Evolutionary conservation across 2,797 vertebrate genomes (phyloP).

Genomic region (Phylloscopus collybita): DNA sequence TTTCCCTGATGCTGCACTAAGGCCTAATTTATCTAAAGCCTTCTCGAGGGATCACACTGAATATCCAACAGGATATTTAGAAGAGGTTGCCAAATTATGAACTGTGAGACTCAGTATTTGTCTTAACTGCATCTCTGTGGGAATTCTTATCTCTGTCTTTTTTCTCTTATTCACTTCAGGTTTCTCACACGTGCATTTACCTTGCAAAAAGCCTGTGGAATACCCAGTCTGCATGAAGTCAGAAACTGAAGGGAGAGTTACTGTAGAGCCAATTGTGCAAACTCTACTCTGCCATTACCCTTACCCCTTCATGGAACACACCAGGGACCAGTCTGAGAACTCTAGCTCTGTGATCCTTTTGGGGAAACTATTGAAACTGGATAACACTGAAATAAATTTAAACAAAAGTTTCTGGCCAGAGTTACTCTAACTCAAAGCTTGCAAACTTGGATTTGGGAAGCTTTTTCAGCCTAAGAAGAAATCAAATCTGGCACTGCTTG

Average conservation of each 20-base stretch:
- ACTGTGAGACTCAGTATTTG: neutral
- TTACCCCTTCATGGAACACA: neutral
- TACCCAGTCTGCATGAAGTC: neutral
- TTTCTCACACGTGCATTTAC: neutral
- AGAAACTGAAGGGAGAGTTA: neutral
- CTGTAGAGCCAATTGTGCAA: neutral
- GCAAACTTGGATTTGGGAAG: neutral
- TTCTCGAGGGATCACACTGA: neutral
- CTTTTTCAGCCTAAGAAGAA: neutral
- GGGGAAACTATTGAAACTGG: neutral
- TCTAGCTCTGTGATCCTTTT: neutral
- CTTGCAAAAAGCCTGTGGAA: neutral
- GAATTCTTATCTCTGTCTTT: neutral
- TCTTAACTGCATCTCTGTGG: neutral
- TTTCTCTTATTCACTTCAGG: neutral
- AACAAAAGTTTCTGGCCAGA: neutral
- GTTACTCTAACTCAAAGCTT: neutral
- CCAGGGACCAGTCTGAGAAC: neutral
- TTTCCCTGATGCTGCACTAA: neutral
- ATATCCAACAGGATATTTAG: neutral
- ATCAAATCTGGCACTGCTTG: neutral
- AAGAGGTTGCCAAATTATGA: neutral
- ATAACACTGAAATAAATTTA: neutral
- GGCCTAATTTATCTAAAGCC: neutral
- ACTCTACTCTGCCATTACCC: neutral